A percentile compares a stretch with the other conserved stretches of the same genome.
Conservation (phyloP, 1,140 invertebrate genomes). For the Brachionus calyciflorus region DNA sequence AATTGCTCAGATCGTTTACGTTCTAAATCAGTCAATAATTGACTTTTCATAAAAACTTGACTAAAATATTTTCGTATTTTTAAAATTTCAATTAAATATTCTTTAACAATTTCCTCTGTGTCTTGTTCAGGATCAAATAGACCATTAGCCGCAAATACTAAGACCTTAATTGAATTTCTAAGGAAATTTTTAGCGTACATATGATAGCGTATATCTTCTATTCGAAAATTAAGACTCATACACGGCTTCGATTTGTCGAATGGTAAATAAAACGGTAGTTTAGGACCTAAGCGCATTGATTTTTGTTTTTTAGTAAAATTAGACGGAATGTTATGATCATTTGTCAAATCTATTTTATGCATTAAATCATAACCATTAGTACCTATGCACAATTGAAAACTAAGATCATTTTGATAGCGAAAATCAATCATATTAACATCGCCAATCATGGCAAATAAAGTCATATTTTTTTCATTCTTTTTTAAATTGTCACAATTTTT, state of each 20-base stretch:
- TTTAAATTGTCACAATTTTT: not conserved
- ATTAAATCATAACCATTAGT: constrained; percentile 12
- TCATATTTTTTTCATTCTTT: constrained; percentile 23
- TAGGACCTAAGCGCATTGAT: not conserved
- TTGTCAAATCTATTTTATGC: not conserved
- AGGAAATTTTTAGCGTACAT: constrained; percentile 39
- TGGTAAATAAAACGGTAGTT: constrained; percentile 23
- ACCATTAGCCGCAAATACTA: not conserved
- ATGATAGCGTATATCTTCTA: constrained; percentile 25
- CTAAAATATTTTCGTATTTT: not conserved
- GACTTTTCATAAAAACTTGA: constrained; percentile 19
- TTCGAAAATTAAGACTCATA: constrained; percentile 26
- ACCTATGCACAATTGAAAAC: constrained; percentile 44
- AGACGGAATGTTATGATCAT: not conserved
- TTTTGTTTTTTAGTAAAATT: constrained; percentile 21
- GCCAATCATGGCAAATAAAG: constrained; percentile 14
- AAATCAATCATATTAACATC: constrained; percentile 35
- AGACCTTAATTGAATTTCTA: not conserved
- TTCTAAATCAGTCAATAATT: constrained; percentile 16
- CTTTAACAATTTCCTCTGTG: not conserved
- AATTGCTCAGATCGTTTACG: not conserved
- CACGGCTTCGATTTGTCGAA: constrained; percentile 34
- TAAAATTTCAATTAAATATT: not conserved
- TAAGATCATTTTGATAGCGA: not conserved
- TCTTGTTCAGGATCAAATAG: not conserved